Evolutionary conservation across 2,888 invertebrate species (phyloP), one percentile per base, ranked within the genome.

Genomic region (Enoplolaimus lenunculus): DNA sequence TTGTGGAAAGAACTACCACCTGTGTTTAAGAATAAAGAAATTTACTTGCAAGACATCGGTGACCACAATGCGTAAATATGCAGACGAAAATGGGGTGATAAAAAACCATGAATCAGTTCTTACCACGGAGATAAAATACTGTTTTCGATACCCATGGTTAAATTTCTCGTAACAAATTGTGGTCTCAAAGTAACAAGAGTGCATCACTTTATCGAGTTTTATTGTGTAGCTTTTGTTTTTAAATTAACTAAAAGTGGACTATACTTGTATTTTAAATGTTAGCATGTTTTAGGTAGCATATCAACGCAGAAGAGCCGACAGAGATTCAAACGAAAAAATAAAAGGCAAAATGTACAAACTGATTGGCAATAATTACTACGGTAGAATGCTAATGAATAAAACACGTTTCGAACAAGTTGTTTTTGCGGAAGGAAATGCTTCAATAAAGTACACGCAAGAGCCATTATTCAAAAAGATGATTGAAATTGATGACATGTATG

Each of bases 401-500:
- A 7, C 16, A 31, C 7, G 28, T 13, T 28, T 16, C 64, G 33
- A 62, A 28, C 7, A 31, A 7, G 28, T 31, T 30, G 7, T 31
- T 31, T 62, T 62, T 28, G 28, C 7, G 28, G 16, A 28, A 13
- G 33, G 30, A 16, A 30, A 28, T 62, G 33, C 7, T 30, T 16
- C 33, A 13, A 7, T 7, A 13, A 62, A 62, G 7, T 16, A 7
- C 29, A 7, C 28, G 7, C 7, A 13, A 30, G 64, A 62, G 7
- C 64, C 64, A 13, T 31, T 62, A 7, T 62, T 62, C 28, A 7
- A 16, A 16, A 31, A 62, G 16, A n/a, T 16, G 16, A 16, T 16
- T 28, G 64, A 62, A 62, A n/a, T n/a, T n/a, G 64, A 62, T 13
- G 64, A 31, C 33, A 31, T 62, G 7, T 62, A 62, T 62, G 64